Evolutionary conservation across 2,888 invertebrate species (phyloP).

Genomic region (Xestia ashworthii): DNA sequence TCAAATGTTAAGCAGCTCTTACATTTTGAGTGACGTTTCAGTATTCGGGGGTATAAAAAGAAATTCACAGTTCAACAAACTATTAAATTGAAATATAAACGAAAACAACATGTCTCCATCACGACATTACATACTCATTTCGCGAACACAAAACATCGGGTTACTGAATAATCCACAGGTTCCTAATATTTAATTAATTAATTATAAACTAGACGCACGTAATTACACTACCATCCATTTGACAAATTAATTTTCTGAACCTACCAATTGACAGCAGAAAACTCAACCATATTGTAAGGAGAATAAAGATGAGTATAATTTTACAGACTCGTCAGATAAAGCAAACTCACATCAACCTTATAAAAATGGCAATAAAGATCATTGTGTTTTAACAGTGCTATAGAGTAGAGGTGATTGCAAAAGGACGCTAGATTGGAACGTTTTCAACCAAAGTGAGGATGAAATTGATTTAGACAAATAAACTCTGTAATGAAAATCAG

Average conservation of each 20-base stretch:
- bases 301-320: background rate
- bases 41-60: too few species aligned
- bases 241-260: slow-evolving; percentile 44
- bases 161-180: slow-evolving; percentile 38
- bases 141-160: slow-evolving; percentile 28
- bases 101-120: background rate
- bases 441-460: slow-evolving; percentile 25
- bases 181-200: slow-evolving; percentile 60
- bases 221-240: slow-evolving; percentile 38
- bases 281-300: background rate
- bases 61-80: background rate
- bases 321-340: background rate
- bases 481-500: slow-evolving; percentile 23
- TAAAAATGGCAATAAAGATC: background rate
- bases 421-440: background rate
- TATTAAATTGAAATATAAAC: background rate
- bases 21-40: too few species aligned
- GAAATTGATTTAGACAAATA: slow-evolving; percentile 54
- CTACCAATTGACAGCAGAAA: slow-evolving; percentile 11
- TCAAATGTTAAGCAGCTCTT: too few species aligned
- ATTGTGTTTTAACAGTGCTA: background rate
- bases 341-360: background rate
- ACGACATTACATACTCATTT: slow-evolving; percentile 13
- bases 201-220: slow-evolving; percentile 44
- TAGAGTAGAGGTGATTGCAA: background rate